Base-by-base conservation (phyloP, 2,797 vertebrate genomes). In the Peromyscus attwateri region DNA sequence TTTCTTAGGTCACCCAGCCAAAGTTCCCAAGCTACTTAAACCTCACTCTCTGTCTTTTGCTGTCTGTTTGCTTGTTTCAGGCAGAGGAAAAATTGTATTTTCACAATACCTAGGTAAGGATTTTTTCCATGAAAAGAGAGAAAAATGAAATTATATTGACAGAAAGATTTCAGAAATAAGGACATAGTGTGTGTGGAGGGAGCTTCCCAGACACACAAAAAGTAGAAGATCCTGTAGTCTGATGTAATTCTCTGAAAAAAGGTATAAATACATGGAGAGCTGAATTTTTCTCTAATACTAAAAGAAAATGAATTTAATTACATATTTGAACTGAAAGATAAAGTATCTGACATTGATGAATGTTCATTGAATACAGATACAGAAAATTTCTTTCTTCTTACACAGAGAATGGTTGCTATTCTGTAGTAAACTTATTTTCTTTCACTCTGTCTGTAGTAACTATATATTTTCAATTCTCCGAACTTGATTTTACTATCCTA, bases 291-390 rank as follows among this genome's bases (percentile, higher is more conserved):
- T 46, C 43, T 46, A 46, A 46, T 46, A 46, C 43, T 46, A 46
- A 46, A 46, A 46, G 43, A 46, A 46, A 46, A 46, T 92, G 76
- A 95, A 95, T 95, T 31, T 87, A 89, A 93, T 89, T 89, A 55
- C 10, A 13, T 60, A 88, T 91, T 92, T 96, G 70, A 92, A 92
- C 16, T 96, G 93, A 60, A 94, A 88, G 60, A 92, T 71, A 70
- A 93, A 96, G 55, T 82, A 87, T 92, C 95, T 92, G 68, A 94
- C 93, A 92, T 52, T 55, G 49, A 62, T n/a, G 55, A 94, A 31
- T 34, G 43, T 40, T 92, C 14, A 70, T 3, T 91, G 73, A 87
- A 91, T 13, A 83, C 34, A 17, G 91, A 0, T 84, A 87, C 91
- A 94, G 83, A 85, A 12, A 85, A 49, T 60, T 75, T 62, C 4